A percentile compares a stretch with the other conserved stretches of the same genome.
These are phyloP conservation scores for Rhyacophila evoluta DNA, from an alignment of 2,888 invertebrate genomes.

Conservation along the genomic window DNA sequence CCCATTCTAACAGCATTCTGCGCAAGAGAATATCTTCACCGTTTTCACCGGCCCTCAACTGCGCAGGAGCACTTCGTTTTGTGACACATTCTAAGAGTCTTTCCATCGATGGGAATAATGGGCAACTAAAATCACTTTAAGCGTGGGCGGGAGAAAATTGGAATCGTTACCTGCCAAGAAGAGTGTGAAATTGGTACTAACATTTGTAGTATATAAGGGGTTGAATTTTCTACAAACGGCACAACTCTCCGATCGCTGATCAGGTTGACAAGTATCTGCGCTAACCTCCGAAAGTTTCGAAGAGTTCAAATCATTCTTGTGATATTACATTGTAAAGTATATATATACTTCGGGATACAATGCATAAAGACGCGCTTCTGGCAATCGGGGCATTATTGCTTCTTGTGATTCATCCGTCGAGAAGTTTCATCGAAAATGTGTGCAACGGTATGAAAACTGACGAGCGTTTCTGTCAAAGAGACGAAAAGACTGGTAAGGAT, in stretches of 20 bases:
- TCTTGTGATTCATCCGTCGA: constrained; percentile 49
- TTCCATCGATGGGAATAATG: constrained; percentile 34
- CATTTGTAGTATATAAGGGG: constrained; percentile 46
- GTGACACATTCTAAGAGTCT: background rate
- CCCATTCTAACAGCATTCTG: constrained; percentile 26
- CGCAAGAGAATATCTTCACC: background rate
- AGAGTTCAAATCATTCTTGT: background rate
- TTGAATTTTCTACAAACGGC: constrained; percentile 26
- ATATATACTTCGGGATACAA: background rate
- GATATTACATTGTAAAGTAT: background rate
- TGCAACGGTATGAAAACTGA: constrained; percentile 44
- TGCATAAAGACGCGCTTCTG: constrained; percentile 42
- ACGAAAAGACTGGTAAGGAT: constrained; percentile 41
- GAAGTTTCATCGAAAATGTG: constrained; percentile 51
- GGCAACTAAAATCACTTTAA: constrained; percentile 20
- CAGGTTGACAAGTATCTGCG: background rate
- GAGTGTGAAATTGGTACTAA: constrained; percentile 47
- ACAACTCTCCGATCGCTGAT: constrained; percentile 38
- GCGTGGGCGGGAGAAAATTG: constrained; percentile 52
- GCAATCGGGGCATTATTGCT: constrained; percentile 48
- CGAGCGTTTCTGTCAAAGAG: constrained; percentile 44
- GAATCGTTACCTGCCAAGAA: constrained; percentile 40
- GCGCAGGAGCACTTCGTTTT: constrained; percentile 29
- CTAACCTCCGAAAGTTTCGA: background rate
- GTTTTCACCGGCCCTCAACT: background rate